Conservation (phyloP, 1,140 invertebrate genomes). For the Drosophila kikkawai region DNA sequence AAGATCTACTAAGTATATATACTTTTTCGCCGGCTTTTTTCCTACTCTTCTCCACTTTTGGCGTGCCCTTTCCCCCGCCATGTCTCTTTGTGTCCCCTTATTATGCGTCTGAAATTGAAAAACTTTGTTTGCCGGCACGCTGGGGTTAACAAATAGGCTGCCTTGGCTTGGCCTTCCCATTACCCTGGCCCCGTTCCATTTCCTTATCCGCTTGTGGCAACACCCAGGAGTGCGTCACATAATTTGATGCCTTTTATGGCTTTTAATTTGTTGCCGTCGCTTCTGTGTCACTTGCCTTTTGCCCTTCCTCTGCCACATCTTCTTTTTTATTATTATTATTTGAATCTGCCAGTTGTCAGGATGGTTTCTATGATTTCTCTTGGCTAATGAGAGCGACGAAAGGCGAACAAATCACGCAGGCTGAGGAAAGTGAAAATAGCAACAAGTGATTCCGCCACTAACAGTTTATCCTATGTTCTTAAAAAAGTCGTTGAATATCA, state of each 20-base stretch:
- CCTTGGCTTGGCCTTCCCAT: slow-evolving; percentile 32
- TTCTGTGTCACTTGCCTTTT: slow-evolving; percentile 40
- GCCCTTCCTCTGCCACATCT: slow-evolving; percentile 18
- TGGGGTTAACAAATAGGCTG: slow-evolving; percentile 81
- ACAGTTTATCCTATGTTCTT: too few relatives aligned
- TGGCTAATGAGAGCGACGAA: slow-evolving; percentile 55
- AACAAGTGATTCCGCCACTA: slow-evolving; percentile 44
- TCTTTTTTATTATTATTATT: slow-evolving; percentile 40
- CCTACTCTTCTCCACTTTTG: not conserved
- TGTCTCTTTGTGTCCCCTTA: slow-evolving; percentile 67
- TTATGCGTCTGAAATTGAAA: slow-evolving; percentile 83
- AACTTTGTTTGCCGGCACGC: slow-evolving; percentile 79
- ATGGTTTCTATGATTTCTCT: slow-evolving; percentile 60
- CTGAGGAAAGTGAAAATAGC: slow-evolving; percentile 2
- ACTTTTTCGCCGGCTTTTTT: not conserved
- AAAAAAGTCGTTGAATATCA: too few relatives aligned
- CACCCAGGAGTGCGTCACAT: slow-evolving; percentile 72
- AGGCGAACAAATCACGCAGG: slow-evolving; percentile 6
- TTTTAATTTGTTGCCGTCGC: slow-evolving; percentile 77
- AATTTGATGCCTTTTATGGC: slow-evolving; percentile 81
- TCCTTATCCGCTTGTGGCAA: slow-evolving; percentile 46
- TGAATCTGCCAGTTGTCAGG: slow-evolving; percentile 43
- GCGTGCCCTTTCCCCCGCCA: slow-evolving; percentile 2
- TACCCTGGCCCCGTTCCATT: not conserved
- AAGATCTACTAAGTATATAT: not conserved